Evolutionary conservation across 2,888 invertebrate genomes (phyloP), one percentile per base, ranked within the genome.

Genomic region (Silvanus unidentatus): DNA sequence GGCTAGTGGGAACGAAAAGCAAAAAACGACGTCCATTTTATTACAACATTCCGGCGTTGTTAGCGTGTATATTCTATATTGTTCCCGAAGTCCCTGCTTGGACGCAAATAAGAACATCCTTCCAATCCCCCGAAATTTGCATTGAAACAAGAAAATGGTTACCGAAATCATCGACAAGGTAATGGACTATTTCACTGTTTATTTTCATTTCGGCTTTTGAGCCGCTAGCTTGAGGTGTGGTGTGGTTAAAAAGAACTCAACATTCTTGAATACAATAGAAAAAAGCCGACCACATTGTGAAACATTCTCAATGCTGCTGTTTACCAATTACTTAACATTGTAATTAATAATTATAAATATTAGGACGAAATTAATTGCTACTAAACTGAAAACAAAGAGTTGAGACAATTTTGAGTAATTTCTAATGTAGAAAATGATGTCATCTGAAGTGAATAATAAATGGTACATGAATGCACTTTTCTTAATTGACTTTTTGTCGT

Each of bases 91-190:
- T 22, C 8, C 22, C 22, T 22, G 4, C 4, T 22, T 22, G 22
- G 8, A 22, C 22, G 4, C 4, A 22, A 22, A 22, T 5, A 5
- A 3, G 3, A 32, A 5, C n/a, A 32, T 5, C n/a, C n/a, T 5
- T 5, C 32, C 3, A 32, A 9, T 12, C 32, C n/a, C n/a, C n/a
- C 13, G 6, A 12, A 12, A 32, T 12, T 32, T 32, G n/a, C 32
- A 8, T 32, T 8, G n/a, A 32, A 22, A 8, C 22, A 22, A 8
- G 14, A 62, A 58, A 55, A 65, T 65, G 66, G 68, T 77, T 49
- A 75, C 77, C 66, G 77, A 78, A 73, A 76, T 79, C 66, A 77
- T 76, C 59, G 76, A 77, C 63, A 63, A 66, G 52, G 65, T 65
- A 50, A 48, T 58, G 37, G 32, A 5, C n/a, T 3, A 5, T 32